A percentile compares a stretch with the other conserved stretches of the same genome.
Conservation (phyloP, 2,113 vertebrate species). For the Podarcis muralis region DNA sequence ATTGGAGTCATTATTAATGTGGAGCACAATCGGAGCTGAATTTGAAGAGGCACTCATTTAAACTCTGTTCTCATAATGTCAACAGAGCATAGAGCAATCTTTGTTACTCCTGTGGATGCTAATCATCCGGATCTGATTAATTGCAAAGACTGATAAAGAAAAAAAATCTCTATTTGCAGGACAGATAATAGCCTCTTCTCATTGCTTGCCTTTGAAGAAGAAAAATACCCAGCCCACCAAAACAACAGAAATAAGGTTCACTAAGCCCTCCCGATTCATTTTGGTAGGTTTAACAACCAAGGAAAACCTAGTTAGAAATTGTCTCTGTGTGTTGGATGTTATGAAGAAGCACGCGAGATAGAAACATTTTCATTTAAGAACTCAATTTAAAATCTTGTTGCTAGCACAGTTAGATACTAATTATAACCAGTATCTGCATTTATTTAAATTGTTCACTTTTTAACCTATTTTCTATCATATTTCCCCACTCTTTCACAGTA, state of each 20-base stretch:
- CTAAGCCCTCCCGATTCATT: slow-evolving; percentile 8
- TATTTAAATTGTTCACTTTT: slow-evolving; percentile 21
- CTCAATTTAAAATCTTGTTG: background rate
- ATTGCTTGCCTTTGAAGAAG: slow-evolving; percentile 28
- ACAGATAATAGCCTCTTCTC: slow-evolving; percentile 27
- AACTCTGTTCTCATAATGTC: slow-evolving; percentile 55
- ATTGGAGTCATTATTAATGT: slow-evolving; percentile 60
- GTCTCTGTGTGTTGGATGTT: background rate
- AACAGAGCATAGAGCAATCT: slow-evolving; percentile 36
- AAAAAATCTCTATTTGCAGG: slow-evolving; percentile 40
- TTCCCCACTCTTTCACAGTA: slow-evolving; percentile 5
- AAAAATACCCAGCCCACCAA: slow-evolving; percentile 23
- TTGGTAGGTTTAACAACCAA: slow-evolving; percentile 5
- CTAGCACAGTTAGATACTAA: slow-evolving; percentile 8
- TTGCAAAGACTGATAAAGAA: slow-evolving; percentile 33
- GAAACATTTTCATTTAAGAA: slow-evolving; percentile 27
- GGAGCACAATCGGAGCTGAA: slow-evolving; percentile 58
- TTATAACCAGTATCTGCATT: slow-evolving; percentile 24
- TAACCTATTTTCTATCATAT: slow-evolving; percentile 14
- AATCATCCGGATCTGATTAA: slow-evolving; percentile 58
- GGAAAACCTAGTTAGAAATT: background rate
- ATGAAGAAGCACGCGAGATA: background rate
- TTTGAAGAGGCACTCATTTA: slow-evolving; percentile 50
- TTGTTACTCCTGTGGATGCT: slow-evolving; percentile 44
- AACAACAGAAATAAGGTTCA: slow-evolving; percentile 22